Evolutionary conservation across 92 coral and sea anemone species (phyloP).

Genomic region (Epizoanthus illoricatus): DNA sequence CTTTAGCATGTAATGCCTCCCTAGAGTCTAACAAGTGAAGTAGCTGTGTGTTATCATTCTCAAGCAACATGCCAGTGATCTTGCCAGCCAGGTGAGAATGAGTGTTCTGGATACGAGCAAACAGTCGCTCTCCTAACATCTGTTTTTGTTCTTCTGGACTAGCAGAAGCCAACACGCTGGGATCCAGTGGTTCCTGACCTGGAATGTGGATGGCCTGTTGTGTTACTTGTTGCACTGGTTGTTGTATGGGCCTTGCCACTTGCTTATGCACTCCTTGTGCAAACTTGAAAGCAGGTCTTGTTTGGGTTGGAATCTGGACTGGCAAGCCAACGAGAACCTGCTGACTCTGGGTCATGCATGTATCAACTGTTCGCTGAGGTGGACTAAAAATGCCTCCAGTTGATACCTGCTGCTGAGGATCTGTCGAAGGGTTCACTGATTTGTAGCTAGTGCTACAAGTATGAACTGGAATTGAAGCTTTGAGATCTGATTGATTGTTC

Average conservation of each 20-base stretch:
- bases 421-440: too few species aligned
- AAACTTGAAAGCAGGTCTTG: slow-evolving; percentile 62
- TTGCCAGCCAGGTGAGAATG: slow-evolving; percentile 40
- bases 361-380: slow-evolving; percentile 40
- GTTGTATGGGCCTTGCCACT: slow-evolving; percentile 56
- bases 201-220: slow-evolving; percentile 62
- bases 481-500: background rate
- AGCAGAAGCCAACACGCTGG: slow-evolving; percentile 76
- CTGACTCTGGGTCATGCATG: slow-evolving; percentile 2
- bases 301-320: slow-evolving; percentile 36
- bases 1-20: slow-evolving; percentile 31
- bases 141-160: slow-evolving; percentile 81
- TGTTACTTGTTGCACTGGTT: slow-evolving; percentile 52
- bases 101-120: too few species aligned
- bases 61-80: slow-evolving; percentile 63
- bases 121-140: slow-evolving; percentile 63
- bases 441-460: too few species aligned
- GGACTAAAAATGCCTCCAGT: slow-evolving; percentile 29
- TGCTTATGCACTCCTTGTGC: slow-evolving; percentile 76
- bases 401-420: slow-evolving; percentile 44
- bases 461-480: background rate
- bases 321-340: slow-evolving; percentile 24
- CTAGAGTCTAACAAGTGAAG: slow-evolving; percentile 92
- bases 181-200: slow-evolving; percentile 77
- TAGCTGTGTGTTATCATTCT: slow-evolving; percentile 93